Conservation (phyloP, 2,797 vertebrate species). For the Sciurus carolinensis region DNA sequence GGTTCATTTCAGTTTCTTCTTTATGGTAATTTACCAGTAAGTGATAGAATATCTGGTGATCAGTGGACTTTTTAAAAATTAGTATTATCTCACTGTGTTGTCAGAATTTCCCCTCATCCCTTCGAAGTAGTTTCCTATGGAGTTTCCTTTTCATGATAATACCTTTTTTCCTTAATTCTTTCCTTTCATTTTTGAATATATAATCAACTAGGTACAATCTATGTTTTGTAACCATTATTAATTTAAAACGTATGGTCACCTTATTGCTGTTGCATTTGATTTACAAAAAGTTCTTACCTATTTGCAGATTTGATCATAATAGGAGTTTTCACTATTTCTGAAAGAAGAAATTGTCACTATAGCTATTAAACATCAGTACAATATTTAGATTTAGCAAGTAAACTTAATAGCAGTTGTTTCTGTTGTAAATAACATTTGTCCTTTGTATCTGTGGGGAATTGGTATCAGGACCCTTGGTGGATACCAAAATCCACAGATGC, state of each 20-base stretch:
- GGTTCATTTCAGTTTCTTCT: background rate
- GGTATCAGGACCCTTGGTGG: background rate
- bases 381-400: background rate
- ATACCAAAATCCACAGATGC: background rate
- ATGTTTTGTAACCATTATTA: background rate
- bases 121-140: no score
- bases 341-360: background rate
- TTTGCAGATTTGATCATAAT: background rate
- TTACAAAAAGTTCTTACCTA: background rate
- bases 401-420: background rate
- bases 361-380: background rate
- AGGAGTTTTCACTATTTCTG: background rate
- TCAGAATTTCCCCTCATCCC: conserved; percentile 19
- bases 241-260: background rate
- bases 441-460: background rate
- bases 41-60: background rate
- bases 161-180: background rate
- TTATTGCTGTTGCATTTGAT: conserved; percentile 33
- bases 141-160: background rate
- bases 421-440: background rate
- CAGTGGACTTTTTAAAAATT: no score
- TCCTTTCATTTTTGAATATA: conserved; percentile 17
- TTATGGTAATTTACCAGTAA: background rate
- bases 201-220: conserved; percentile 2
- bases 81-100: background rate